Conservation (phyloP, 2,888 invertebrate genomes). For the Artemia sinica region DNA sequence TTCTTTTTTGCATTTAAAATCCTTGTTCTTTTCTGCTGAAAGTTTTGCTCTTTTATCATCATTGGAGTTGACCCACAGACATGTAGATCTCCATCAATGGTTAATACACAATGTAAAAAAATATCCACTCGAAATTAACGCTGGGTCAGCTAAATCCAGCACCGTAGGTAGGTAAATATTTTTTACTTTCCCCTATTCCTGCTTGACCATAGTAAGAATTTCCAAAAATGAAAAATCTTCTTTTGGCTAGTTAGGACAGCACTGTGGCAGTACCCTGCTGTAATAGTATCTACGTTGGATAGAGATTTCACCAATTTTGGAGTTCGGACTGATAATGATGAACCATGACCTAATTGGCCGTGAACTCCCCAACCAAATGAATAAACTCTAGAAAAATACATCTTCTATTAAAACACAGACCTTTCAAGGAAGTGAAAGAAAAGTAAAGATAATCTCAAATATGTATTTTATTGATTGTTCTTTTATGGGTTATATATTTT, state of each 20-base stretch:
- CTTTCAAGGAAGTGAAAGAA: no score
- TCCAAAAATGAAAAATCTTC: neutral
- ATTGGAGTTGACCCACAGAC: constrained; percentile 7
- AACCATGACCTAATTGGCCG: neutral
- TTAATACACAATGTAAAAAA: neutral
- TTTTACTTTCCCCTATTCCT: neutral
- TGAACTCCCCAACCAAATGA: constrained; percentile 1
- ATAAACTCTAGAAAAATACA: neutral
- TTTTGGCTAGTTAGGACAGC: neutral
- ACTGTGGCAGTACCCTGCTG: neutral
- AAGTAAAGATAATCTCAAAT: no score
- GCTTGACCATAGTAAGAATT: neutral
- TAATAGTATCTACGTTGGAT: neutral
- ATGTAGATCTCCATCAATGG: neutral
- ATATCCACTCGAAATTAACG: neutral
- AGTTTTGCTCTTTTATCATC: neutral
- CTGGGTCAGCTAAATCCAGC: neutral
- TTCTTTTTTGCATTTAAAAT: constrained; percentile 8
- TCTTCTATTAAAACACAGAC: no score
- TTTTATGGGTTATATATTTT: no score
- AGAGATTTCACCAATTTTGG: neutral
- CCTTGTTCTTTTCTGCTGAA: constrained; percentile 1
- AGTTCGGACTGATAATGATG: neutral
- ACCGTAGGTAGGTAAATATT: neutral
- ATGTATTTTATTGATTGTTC: no score